These are phyloP conservation scores for Leptodactylus fuscus DNA, from an alignment of 2,113 vertebrate genomes.

Conservation along the genomic window DNA sequence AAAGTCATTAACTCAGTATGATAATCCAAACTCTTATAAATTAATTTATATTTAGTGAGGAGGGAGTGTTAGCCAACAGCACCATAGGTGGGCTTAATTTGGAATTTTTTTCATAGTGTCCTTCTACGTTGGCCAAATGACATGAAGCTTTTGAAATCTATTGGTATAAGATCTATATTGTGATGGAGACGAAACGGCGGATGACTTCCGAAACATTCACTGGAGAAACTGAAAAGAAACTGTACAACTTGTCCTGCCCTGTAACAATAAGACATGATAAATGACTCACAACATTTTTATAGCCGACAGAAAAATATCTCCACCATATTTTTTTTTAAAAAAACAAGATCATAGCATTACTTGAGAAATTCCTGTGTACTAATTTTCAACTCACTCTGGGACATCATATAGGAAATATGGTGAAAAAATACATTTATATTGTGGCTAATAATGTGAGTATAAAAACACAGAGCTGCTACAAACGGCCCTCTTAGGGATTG, in stretches of 20 bases:
- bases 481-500: conserved; percentile 66
- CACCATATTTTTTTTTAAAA: background rate
- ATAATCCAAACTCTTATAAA: no score
- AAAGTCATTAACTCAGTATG: no score
- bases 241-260: background rate
- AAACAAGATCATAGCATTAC: conserved; percentile 65
- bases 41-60: no score
- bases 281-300: conserved; percentile 17
- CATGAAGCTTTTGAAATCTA: background rate
- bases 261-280: background rate
- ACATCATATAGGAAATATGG: conserved; percentile 67
- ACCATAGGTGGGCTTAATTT: no score
- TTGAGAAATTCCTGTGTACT: conserved; percentile 67
- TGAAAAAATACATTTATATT: conserved; percentile 66
- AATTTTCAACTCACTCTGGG: conserved; percentile 70
- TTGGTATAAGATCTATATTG: background rate
- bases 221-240: background rate
- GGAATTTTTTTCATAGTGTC: background rate
- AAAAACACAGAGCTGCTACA: conserved; percentile 68
- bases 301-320: conserved; percentile 4
- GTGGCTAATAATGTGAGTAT: conserved; percentile 65
- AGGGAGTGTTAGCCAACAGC: no score
- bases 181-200: no score
- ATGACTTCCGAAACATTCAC: background rate
- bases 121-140: background rate